phyloP scores from a whole-genome alignment of 2,888 invertebrate species.

The Zaprionus lineosus region DNA sequence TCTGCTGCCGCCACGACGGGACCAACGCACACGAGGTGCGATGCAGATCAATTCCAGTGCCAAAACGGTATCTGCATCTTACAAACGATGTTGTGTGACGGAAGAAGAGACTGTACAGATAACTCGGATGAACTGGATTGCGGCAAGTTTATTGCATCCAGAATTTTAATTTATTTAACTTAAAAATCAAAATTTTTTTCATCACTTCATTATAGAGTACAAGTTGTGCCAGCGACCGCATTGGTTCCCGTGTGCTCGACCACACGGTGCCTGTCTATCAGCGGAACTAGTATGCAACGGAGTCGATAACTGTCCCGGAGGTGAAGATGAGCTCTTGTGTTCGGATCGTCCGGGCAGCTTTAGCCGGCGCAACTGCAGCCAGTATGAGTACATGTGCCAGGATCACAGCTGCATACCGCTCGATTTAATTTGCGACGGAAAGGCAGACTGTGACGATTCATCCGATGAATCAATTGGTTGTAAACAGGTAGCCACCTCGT shows the following conservation, averaged over 20 bases:
- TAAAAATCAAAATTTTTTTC: background rate
- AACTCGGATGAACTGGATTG: constrained; percentile 81
- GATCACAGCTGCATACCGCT: constrained; percentile 86
- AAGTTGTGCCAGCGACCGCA: constrained; percentile 79
- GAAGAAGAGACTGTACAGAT: constrained; percentile 79
- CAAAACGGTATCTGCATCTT: constrained; percentile 82
- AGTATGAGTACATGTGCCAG: constrained; percentile 79
- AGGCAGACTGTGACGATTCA: constrained; percentile 88
- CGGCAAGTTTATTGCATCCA: constrained; percentile 63
- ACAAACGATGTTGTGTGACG: constrained; percentile 80
- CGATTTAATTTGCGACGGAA: constrained; percentile 88
- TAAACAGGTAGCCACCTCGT: constrained; percentile 81
- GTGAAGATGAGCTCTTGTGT: constrained; percentile 85
- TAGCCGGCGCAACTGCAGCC: constrained; percentile 67
- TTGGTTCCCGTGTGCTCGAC: constrained; percentile 80
- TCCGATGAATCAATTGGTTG: constrained; percentile 86
- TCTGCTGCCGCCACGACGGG: constrained; percentile 56
- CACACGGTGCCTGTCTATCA: constrained; percentile 87
- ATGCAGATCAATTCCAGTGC: constrained; percentile 84
- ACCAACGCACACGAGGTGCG: constrained; percentile 62
- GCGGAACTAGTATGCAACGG: constrained; percentile 89
- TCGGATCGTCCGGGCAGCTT: constrained; percentile 42
- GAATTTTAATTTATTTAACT: constrained; percentile 5
- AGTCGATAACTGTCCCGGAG: constrained; percentile 86
- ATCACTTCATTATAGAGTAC: constrained; percentile 58